Base-by-base conservation (phyloP, 2,888 invertebrate species). In the Camponotus fellah region DNA sequence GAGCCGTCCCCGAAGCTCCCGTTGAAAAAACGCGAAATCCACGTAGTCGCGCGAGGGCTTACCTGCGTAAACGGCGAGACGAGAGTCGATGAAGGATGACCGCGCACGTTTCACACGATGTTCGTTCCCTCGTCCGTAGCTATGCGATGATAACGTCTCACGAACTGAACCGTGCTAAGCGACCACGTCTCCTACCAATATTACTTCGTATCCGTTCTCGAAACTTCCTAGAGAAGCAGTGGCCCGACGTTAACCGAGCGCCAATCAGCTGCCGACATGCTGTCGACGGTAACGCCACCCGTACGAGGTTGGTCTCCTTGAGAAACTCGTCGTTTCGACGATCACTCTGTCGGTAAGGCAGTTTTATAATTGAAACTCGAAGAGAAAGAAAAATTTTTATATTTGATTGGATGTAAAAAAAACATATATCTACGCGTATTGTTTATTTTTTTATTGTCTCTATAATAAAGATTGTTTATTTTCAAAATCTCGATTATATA, bases 151-250 rank as follows among this genome's bases (percentile, higher is more conserved):
- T 72, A 85, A 86, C 85, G 85, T 83, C 87, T 83, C 65, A 85
- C 83, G 87, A 90, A 91, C 87, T 83, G 85, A 91, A 91, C 91
- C 87, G 86, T 71, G 83, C 83, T 69, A 74, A 88, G 81, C 84
- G 86, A 83, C 85, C 85, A 87, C 83, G 83, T 83, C 80, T 89
- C 83, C 82, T 85, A 87, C 88, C 83, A 85, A 87, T 89, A 88
- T 87, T 82, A 81, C 88, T 66, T 83, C 79, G 83, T 83, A 83
- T 83, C 88, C 87, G 91, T 93, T 93, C 93, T 93, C 93, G 93
- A 93, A 93, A 92, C 91, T 93, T 93, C 93, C 88, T 89, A 88
- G 85, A 85, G 87, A 90, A 90, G 88, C 90, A 91, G 91, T 93
- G 92, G 91, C 8, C 58, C 56, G 17, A 92, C 90, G 91, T 90